Evolutionary conservation across 2,888 invertebrate genomes (phyloP), one percentile per base, ranked within the genome.

Genomic region (Synergus laeviventris): DNA sequence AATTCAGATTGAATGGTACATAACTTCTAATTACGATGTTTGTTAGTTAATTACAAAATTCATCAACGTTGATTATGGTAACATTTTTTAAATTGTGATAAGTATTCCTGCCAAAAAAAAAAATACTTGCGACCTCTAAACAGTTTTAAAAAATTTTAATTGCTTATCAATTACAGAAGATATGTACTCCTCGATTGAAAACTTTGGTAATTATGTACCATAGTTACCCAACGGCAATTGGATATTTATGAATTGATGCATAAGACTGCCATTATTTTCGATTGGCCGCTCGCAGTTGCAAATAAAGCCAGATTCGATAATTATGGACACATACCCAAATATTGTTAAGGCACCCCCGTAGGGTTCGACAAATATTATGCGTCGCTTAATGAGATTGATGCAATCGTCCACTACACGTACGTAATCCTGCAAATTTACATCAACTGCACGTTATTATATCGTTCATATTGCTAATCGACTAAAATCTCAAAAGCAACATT

Each of bases 371-470:
- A 88, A 87, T 85, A 87, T 86, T 86, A 84, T 85, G 84, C 83
- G 81, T 74, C 83, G 84, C 84, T 85, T 88, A 88, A 88, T 87
- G 87, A 88, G 87, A 88, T 88, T 87, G 87, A 89, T 87, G 86
- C 86, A 87, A 89, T 87, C 86, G 84, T 78, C 81, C 84, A 80
- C 83, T 83, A 86, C 84, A 84, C 85, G 83, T 87, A 84, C 85
- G 83, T 87, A 86, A 87, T 87, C 84, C 84, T 81, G 81, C 80
- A 81, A 82, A 83, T 84, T 83, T 81, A 76, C 79, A 62, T 80
- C 81, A 78, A 80, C 61, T 60, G 64, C 73, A 24, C 73, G 61
- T 42, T 64, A 56, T 62, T 74, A 78, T 75, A 61, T 76, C 74
- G 38, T 56, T n/a, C 66, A 45, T 78, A 74, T 79, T 66, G 54